Base-by-base conservation (phyloP, 2,888 invertebrate species). In the Acrobasis suavella region DNA sequence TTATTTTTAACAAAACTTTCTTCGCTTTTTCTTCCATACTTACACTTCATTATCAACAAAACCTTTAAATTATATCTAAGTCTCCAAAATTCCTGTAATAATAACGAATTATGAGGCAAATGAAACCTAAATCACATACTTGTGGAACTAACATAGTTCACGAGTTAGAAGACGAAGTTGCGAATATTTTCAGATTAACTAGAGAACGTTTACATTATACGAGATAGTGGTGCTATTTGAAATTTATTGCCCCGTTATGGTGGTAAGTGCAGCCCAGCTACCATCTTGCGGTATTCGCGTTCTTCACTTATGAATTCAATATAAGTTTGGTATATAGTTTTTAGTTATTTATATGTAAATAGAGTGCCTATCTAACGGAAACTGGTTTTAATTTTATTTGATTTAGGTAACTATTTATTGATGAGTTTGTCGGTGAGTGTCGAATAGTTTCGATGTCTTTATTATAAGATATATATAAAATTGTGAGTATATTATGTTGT, bases 171-270 rank as follows among this genome's bases (percentile, higher is more conserved):
- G 67, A 64, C 60, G 61, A 64, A 65, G 65, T 74, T 72, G 79
- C 73, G 78, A 83, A 86, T 87, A 85, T 84, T 86, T 85, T 82
- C 75, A 78, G 82, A 86, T 89, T 86, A 87, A 80, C 79, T 82
- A 84, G 82, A 81, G 77, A 83, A 84, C 81, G 81, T 82, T 86
- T 83, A 83, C 81, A 82, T 87, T 84, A 81, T 78, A 81, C 78
- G 76, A 82, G 83, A 84, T 83, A 85, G 83, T 80, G 78, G 83
- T 82, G 80, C 77, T 83, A 81, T 87, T 86, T 82, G 76, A 78
- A 84, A 89, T 89, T 89, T 89, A 88, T 87, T 80, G 79, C 82
- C 70, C 78, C 78, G 82, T 84, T 86, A 85, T 77, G 80, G 82
- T 83, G 82, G 83, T 76, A 84, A 86, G 85, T 87, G 87, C 87